Base-by-base conservation (phyloP, 2,113 vertebrate genomes). In the Rhinoderma darwinii region DNA sequence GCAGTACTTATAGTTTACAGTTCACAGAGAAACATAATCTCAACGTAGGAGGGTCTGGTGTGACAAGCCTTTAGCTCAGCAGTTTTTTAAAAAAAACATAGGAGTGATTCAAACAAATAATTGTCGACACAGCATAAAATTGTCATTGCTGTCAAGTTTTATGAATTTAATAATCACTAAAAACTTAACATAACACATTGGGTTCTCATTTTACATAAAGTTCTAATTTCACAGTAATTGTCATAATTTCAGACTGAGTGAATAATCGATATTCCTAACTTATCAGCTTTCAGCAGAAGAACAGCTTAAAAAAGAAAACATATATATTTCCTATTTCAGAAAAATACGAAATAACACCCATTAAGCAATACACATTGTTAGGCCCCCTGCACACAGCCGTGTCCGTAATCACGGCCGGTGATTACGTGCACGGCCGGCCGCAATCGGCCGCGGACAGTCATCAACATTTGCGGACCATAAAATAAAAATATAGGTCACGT, bases 151-250 rank as follows among this genome's bases (percentile, higher is more conserved):
- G 83, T 84, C 83, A 61, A 43, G 14, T 61, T 61, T 73, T 39
- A 44, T 76, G 54, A 47, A 83, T 83, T 73, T 83, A 75, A 76
- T 84, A 73, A 84, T 76, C n/a, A 61, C 47, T 76, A 51, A 47
- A 61, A 61, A 76, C 75, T 30, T 84, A 84, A 59, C 72, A 84
- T 63, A 63, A 54, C 59, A 61, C 11, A 35, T 63, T 84, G 37
- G 17, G 61, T 84, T 84, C 83, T 30, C 39, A 76, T 72, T 84
- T 84, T 84, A 84, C 83, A 84, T 84, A 76, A 84, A 84, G 51
- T 84, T 84, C 83, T 84, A 84, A 84, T 84, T 84, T 84, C 83
- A 84, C 54, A 76, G 83, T 84, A 76, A 84, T 84, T 63, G 83
- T 76, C 73, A 84, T 84, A 76, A 76, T 84, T 84, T 84, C 83